These are phyloP conservation scores for Syrphus vitripennis DNA, from an alignment of 2,888 invertebrate species.

Conservation along the genomic window DNA sequence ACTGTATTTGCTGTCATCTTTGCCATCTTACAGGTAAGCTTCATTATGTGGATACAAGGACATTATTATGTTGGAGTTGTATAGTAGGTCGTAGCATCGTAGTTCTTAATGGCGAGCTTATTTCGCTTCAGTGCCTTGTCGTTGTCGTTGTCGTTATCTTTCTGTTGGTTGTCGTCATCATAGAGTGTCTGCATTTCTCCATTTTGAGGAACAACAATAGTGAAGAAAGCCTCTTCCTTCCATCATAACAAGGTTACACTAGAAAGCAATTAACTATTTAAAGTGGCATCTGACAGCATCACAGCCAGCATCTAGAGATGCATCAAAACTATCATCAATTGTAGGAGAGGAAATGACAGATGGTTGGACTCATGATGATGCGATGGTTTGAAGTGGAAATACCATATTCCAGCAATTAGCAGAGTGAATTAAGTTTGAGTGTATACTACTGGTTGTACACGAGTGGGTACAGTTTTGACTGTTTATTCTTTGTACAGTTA, in stretches of 20 bases:
- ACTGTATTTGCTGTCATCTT: constrained; percentile 88
- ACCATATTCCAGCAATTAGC: constrained; percentile 57
- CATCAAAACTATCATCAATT: constrained; percentile 29
- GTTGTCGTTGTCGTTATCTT: not conserved
- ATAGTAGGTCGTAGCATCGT: not conserved
- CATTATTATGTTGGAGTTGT: not conserved
- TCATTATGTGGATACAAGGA: constrained; percentile 8
- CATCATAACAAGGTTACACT: constrained; percentile 41
- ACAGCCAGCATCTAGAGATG: constrained; percentile 4
- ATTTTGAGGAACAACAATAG: not conserved
- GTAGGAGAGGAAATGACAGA: constrained; percentile 14
- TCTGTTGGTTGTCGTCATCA: not conserved
- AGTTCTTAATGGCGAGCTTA: not conserved
- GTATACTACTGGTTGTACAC: no score
- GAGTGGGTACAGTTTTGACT: constrained; percentile 7
- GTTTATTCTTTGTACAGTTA: not conserved
- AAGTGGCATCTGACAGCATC: constrained; percentile 42
- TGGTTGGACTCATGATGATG: not conserved
- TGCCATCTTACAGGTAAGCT: constrained; percentile 86
- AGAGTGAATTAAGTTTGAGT: constrained; percentile 51
- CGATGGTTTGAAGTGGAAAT: constrained; percentile 40
- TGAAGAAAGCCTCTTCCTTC: constrained; percentile 25
- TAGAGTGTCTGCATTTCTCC: not conserved
- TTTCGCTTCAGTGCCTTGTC: not conserved
- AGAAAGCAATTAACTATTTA: constrained; percentile 62